Evolutionary conservation across 2,113 vertebrate genomes (phyloP), one percentile per base, ranked within the genome.

Genomic region (Tychaedon coryphoeus): DNA sequence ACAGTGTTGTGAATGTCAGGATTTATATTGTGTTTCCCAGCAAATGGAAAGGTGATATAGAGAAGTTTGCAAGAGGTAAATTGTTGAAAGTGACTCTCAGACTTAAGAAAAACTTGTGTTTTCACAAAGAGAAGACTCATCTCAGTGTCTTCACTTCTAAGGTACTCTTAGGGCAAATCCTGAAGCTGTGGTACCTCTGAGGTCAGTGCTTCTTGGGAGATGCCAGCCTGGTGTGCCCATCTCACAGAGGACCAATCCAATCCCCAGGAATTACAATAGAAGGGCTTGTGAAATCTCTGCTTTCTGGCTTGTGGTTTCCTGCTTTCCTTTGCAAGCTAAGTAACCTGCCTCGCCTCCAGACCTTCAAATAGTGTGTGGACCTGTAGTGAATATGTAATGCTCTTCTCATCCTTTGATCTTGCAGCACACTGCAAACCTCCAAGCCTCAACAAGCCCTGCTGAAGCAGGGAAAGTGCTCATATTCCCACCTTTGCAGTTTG

Each of bases 351-450:
- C 1, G 0, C 91, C 67, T 96, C 42, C 82, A 86, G 71, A 90
- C 16, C 31, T 74, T 90, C 87, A 60, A 69, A 50, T 19, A 61
- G 93, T 28, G 38, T 18, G 13, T 36, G 82, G 71, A 82, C 78
- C 78, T 67, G 72, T 53, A 13, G 42, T 76, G 94, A 73, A 33
- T 83, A 33, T 43, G 87, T 56, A 90, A 45, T 66, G 12, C 31
- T 82, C 10, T 45, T 92, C 64, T 92, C 51, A 62, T 80, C 79
- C 90, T 97, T 96, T 96, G 86, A 94, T 94, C 92, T 93, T 64
- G 47, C 82, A 79, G 66, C 73, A 87, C 66, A 18, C 48, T 77
- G 61, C 75, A 92, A 93, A 83, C 28, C 62, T 90, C 88, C 95
- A 95, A 84, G 93, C 69, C 86, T 38, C 88, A 67, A 90, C 95